A percentile compares a stretch with the other conserved stretches of the same genome.
These are phyloP conservation scores for Anadara kagoshimensis DNA, from an alignment of 1,140 invertebrate genomes.

Conservation along the genomic window DNA sequence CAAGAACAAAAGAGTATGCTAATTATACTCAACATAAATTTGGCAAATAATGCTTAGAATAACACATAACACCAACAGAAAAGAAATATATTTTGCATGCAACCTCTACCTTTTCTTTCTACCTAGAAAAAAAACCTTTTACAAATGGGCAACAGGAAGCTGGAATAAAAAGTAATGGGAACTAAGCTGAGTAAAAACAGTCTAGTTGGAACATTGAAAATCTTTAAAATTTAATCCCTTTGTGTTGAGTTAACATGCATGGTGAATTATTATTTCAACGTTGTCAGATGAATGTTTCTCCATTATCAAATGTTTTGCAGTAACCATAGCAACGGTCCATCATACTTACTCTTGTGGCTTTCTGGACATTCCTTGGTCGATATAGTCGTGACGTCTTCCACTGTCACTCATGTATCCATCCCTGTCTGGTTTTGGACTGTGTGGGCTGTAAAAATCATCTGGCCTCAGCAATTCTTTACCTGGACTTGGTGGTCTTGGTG, in stretches of 20 bases:
- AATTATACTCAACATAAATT: too few species aligned
- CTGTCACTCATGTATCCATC: constrained; percentile 63
- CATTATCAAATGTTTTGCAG: background rate
- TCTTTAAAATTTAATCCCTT: background rate
- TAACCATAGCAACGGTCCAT: background rate
- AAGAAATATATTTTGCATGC: too few species aligned
- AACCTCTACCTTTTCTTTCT: too few species aligned
- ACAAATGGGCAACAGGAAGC: too few species aligned
- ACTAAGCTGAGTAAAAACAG: too few species aligned
- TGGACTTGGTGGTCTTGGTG: constrained; percentile 47
- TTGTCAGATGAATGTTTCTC: background rate
- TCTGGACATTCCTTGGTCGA: constrained; percentile 31
- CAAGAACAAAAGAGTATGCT: too few species aligned
- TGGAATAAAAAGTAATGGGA: too few species aligned
- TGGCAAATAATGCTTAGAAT: too few species aligned
- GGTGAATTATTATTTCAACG: background rate
- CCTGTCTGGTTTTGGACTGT: constrained; percentile 9
- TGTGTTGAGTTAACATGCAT: background rate
- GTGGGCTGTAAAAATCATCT: constrained; percentile 41
- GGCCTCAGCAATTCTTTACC: constrained; percentile 44
- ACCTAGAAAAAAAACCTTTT: too few species aligned
- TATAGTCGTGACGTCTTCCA: constrained; percentile 26
- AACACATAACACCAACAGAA: too few species aligned
- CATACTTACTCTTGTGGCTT: constrained; percentile 57
- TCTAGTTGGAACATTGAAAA: background rate